Base-by-base conservation (phyloP, 1,140 invertebrate species). In the Drosophila nikananu region DNA sequence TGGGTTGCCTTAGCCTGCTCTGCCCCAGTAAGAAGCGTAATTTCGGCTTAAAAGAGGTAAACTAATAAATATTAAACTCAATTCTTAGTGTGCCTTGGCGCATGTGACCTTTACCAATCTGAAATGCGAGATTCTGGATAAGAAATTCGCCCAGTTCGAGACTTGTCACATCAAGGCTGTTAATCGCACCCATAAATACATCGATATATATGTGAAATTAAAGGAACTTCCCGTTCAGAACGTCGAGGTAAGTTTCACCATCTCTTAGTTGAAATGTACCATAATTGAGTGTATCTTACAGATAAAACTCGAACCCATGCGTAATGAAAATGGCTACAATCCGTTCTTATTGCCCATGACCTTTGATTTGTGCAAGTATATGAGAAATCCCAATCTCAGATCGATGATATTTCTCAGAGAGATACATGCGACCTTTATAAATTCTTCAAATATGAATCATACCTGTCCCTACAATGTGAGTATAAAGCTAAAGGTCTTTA, bases 171-270 rank as follows among this genome's bases (percentile, higher is more conserved):
- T 81, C 10, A 81, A 70, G 30, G 78, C 79, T 3, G 78, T 80
- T 1, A 80, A 80, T 68, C 77, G 78, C 7, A 68, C 70, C 0
- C 78, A 80, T 49, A 80, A 80, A 25, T 80, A 80, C 12, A 49
- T 80, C 2, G 44, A 65, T 8, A n/a, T 80, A 5, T 15, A 66
- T 35, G 13, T n/a, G 0, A 66, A 35, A 19, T 2, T 80, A 2
- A 30, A 25, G 15, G 15, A n/a, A n/a, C 0, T 61, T 17, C 77
- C 77, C 2, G 4, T 80, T 2, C 5, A 42, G 6, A 80, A 79
- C 19, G 2, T 67, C 0, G 23, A 52, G 57, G 77, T 73, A 19
- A 41, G 66, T 48, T 12, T 7, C 0, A 23, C 9, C 27, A 30
- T 6, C 7, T 2, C 2, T 2, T n/a, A 35, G 4, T 17, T 23